A percentile compares a stretch with the other conserved stretches of the same genome.
Conservation (phyloP, 2,888 invertebrate species). For the Mimachlamys varia region DNA sequence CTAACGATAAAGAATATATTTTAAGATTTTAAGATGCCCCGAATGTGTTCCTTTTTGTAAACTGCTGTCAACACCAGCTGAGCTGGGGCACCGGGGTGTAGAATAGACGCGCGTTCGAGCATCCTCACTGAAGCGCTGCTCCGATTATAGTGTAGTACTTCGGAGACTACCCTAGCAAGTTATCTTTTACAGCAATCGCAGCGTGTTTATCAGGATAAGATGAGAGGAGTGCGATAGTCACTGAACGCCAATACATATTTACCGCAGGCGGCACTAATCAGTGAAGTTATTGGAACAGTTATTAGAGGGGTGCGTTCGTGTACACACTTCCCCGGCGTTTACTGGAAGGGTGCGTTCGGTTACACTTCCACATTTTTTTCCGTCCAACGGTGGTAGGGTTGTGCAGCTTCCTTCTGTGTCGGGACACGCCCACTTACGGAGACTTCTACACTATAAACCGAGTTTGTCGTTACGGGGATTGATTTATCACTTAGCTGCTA, state of each 20-base stretch:
- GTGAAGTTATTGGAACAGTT: neutral
- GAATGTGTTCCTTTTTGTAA: neutral
- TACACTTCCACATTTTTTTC: neutral
- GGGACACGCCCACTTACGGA: neutral
- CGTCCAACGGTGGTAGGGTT: neutral
- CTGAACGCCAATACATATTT: conserved; percentile 29
- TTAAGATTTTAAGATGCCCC: neutral
- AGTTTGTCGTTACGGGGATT: neutral
- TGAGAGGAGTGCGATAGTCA: neutral
- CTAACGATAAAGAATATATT: neutral
- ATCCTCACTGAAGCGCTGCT: neutral
- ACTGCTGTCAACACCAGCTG: conserved; percentile 33
- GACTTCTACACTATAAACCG: neutral
- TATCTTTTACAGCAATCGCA: conserved; percentile 15
- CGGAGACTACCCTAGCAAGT: neutral
- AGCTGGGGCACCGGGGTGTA: neutral
- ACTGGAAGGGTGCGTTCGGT: neutral
- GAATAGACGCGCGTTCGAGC: neutral
- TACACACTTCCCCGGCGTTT: neutral
- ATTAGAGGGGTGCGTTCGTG: neutral
- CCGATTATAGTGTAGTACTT: neutral
- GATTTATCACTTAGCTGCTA: neutral
- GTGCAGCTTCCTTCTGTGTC: neutral
- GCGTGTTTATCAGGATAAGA: conserved; percentile 13
- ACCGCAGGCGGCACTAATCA: neutral